Base-by-base conservation (phyloP, 2,797 vertebrate genomes). In the Enteromius anoplus region DNA sequence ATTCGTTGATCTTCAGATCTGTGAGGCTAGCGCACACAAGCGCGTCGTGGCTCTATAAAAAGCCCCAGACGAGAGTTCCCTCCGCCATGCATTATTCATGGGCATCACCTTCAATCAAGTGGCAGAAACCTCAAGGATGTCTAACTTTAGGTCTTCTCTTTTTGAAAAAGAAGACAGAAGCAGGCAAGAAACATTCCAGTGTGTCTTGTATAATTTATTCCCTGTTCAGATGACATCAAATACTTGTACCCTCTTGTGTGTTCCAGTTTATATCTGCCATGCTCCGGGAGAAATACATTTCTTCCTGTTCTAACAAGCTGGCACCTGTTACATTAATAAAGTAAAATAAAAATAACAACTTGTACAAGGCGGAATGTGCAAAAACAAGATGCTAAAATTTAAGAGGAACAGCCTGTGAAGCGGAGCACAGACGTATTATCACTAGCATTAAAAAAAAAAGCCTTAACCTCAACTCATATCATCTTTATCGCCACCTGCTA, bases 31-130 rank as follows among this genome's bases (percentile, higher is more conserved):
- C 89, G 90, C 92, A 89, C 88, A 66, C 77, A 58, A 88, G 90
- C 94, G 92, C 89, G 89, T 85, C 86, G 89, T 89, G 91, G 94
- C 89, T 92, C 96, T 97, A 98, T 97, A 98, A 98, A 98, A 99
- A 98, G 97, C 93, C 93, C 95, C 95, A 96, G 95, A 95, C 94
- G 93, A 97, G 96, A 96, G 96, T 97, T 97, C 96, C 96, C 96
- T 97, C 92, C 88, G 88, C 96, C 94, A 97, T 99, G 96, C 96
- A 99, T 98, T 97, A 99, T 98, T 97, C 97, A 99, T 97, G 88
- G 94, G 95, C 88, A 93, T 88, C 90, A 93, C 93, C 91, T 92
- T 96, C 95, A 96, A 95, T 96, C 95, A 95, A 95, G 94, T 94
- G 95, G 95, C 95, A 95, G 92, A 93, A 97, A 97, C 96, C 96